Evolutionary conservation across 2,113 vertebrate genomes (phyloP).

Genomic region (Strigops habroptila): DNA sequence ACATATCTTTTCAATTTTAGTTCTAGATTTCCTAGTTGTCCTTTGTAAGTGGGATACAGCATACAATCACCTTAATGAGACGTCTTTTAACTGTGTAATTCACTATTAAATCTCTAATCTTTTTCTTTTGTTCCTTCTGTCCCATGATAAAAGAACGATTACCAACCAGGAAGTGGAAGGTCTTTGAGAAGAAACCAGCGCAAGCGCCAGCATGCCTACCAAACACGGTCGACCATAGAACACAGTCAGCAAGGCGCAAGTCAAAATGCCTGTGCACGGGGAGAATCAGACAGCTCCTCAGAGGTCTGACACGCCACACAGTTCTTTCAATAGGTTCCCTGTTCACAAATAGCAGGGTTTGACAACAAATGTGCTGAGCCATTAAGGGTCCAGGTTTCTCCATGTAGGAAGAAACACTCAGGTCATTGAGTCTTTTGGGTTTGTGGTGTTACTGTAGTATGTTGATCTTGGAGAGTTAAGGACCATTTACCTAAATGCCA

Average conservation of each 20-base stretch:
- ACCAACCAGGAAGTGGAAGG: conserved; percentile 72
- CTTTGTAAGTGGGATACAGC: fast-evolving
- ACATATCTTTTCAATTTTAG: neutral
- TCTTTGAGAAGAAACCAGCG: conserved; percentile 83
- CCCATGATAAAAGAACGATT: conserved; percentile 72
- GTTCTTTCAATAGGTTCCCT: neutral
- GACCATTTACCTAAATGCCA: neutral
- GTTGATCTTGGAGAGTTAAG: neutral
- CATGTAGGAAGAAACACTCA: neutral
- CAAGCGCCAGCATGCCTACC: conserved; percentile 88
- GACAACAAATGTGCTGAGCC: neutral
- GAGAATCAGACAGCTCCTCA: conserved; percentile 83
- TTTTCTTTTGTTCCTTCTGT: neutral
- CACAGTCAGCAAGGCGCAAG: conserved; percentile 70
- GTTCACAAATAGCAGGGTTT: neutral
- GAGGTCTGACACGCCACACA: conserved; percentile 73
- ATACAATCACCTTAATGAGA: neutral
- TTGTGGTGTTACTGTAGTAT: neutral
- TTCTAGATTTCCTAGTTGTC: neutral
- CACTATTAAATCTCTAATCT: neutral
- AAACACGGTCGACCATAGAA: conserved; percentile 90
- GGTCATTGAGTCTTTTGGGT: neutral
- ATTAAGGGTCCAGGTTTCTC: neutral
- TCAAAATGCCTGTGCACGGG: conserved; percentile 68
- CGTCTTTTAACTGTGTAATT: neutral